Evolutionary conservation across 1,140 invertebrate species (phyloP).

Genomic region (Listronotus oregonensis): DNA sequence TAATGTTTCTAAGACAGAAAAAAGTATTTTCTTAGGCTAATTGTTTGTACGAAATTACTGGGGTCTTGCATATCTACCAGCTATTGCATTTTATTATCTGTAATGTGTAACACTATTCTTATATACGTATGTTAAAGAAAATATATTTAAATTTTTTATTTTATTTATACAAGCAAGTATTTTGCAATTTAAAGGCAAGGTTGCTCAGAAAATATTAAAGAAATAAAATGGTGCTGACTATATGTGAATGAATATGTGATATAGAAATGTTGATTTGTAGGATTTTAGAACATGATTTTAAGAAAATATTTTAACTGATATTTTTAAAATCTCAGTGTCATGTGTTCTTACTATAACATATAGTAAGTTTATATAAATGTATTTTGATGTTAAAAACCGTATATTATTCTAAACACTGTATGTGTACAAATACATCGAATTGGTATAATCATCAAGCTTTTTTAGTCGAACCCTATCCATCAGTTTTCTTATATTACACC

Average conservation of each 20-base stretch:
- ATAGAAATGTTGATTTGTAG: slow-evolving; percentile 45
- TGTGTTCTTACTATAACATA: slow-evolving; percentile 28
- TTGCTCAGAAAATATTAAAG: slow-evolving; percentile 41
- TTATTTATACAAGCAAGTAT: neutral
- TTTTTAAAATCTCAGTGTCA: slow-evolving; percentile 39
- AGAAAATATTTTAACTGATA: slow-evolving; percentile 39
- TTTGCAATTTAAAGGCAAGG: slow-evolving; percentile 13
- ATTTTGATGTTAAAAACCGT: slow-evolving; percentile 38
- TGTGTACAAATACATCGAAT: slow-evolving; percentile 41
- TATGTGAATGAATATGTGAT: slow-evolving; percentile 45
- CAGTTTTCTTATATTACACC: too few species aligned
- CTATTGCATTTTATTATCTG: too few species aligned
- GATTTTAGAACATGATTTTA: slow-evolving; percentile 38
- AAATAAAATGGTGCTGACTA: slow-evolving; percentile 43
- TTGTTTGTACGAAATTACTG: too few species aligned
- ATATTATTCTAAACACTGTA: slow-evolving; percentile 37
- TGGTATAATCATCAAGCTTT: slow-evolving; percentile 26
- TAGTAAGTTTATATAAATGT: slow-evolving; percentile 40
- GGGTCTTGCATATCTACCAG: too few species aligned
- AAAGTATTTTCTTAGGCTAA: too few species aligned
- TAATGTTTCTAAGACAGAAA: too few species aligned
- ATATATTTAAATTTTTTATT: too few species aligned
- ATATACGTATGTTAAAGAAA: too few species aligned
- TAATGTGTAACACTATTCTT: too few species aligned
- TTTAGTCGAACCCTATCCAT: neutral